Evolutionary conservation across 1,140 invertebrate genomes (phyloP), one percentile per base, ranked within the genome.

Genomic region (Pseudobourletiella spinata): DNA sequence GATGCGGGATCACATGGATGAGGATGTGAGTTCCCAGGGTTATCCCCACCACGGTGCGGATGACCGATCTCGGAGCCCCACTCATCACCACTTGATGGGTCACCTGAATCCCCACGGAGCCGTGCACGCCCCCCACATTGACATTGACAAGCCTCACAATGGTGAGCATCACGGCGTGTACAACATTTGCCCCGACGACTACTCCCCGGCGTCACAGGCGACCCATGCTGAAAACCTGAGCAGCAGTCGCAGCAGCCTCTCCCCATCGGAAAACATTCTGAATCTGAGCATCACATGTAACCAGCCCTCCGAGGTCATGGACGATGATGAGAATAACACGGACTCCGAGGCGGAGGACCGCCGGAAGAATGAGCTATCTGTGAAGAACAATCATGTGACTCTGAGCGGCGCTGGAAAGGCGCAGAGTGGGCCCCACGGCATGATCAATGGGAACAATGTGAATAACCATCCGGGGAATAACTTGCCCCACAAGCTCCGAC

Each of bases 401-500:
- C 42, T 16, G 6, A 20, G n/a, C 30, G 18, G 42, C 30, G 15
- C 6, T 25, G 52, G 32, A 28, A 52, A 64, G 22, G 52, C 3
- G 62, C 68, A 71, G 63, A 72, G 63, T 57, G 71, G 24, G 43
- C 25, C 32, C 29, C 85, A 83, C 29, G 85, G 84, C 30, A 86
- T 39, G 32, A n/a, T 39, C 15, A 58, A 58, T 77, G 73, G 67
- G 69, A 74, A 73, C n/a, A 61, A 61, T 26, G 62, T 50, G 26
- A 63, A 58, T 57, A 61, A 54, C 56, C 44, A 46, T 44, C 44
- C 25, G 43, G 55, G 3, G 62, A 84, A 84, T 69, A 83, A 83
- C 66, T 74, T 95, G 64, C 91, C 91, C 0, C 84, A 91, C 67
- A 95, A 95, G 74, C 78, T 95, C 56, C 83, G 91, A 66, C 91